Conservation (phyloP, 2,888 invertebrate genomes). For the Morpho achilles region DNA sequence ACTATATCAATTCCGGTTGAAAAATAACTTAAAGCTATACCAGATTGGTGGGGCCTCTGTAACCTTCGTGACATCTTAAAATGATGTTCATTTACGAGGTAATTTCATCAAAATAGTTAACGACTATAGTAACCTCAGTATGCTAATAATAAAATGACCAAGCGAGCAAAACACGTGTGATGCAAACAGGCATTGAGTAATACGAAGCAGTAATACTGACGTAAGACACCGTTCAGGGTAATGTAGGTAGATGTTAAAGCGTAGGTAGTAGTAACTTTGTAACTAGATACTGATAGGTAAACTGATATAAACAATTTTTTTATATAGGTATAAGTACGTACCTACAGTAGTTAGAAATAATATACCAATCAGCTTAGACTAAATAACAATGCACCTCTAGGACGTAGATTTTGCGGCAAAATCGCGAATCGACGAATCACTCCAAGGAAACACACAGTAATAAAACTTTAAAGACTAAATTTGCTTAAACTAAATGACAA, state of each 20-base stretch:
- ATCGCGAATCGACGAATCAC: too few relatives aligned
- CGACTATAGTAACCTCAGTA: slow-evolving; percentile 9
- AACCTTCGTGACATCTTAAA: background rate
- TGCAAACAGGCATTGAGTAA: slow-evolving; percentile 11
- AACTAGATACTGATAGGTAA: slow-evolving; percentile 4
- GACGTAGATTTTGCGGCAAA: too few relatives aligned
- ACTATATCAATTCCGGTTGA: too few relatives aligned
- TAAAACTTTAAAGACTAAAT: too few relatives aligned
- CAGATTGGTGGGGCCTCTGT: too few relatives aligned
- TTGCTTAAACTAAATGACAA: too few relatives aligned
- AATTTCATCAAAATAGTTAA: background rate
- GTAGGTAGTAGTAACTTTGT: slow-evolving; percentile 8
- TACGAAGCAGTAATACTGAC: slow-evolving; percentile 11
- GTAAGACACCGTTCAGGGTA: slow-evolving; percentile 6
- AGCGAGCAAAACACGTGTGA: slow-evolving; percentile 1
- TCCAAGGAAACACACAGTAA: too few relatives aligned
- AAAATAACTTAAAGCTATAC: too few relatives aligned
- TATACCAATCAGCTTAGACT: too few relatives aligned
- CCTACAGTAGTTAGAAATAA: too few relatives aligned
- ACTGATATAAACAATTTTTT: background rate
- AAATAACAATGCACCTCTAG: too few relatives aligned
- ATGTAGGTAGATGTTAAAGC: background rate
- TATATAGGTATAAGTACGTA: too few relatives aligned
- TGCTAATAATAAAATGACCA: slow-evolving; percentile 13
- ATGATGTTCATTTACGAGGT: background rate